These are phyloP conservation scores for Pocillopora damicornis DNA, from an alignment of 64 coral and sea anemone genomes.

Conservation along the genomic window DNA sequence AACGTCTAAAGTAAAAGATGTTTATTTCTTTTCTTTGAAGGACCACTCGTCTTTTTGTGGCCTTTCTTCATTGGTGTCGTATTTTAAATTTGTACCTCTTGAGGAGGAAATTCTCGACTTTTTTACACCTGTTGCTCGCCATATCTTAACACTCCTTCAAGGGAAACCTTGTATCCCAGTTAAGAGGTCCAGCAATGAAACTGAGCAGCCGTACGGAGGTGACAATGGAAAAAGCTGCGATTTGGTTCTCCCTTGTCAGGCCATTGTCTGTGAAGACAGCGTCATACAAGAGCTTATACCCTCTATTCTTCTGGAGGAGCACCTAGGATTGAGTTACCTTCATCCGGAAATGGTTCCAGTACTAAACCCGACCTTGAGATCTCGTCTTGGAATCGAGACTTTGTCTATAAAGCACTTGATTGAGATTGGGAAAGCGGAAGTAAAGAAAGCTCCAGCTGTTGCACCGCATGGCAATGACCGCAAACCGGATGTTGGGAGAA, in stretches of 20 bases:
- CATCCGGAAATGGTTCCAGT: conserved; percentile 47
- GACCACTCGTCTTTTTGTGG: conserved; percentile 64
- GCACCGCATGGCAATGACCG: background rate
- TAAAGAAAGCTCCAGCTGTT: conserved; percentile 24
- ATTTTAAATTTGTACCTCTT: conserved; percentile 82
- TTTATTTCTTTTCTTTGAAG: conserved; percentile 21
- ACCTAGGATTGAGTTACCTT: conserved; percentile 65
- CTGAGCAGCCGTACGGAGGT: background rate
- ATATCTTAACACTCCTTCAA: conserved; percentile 65
- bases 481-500: conserved; percentile 2
- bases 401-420: conserved; percentile 76
- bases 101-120: conserved; percentile 93
- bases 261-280: conserved; percentile 64
- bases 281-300: conserved; percentile 37
- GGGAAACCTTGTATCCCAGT: conserved; percentile 77
- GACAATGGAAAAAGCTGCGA: conserved; percentile 1
- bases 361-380: conserved; percentile 65
- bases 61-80: conserved; percentile 51
- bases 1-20: background rate
- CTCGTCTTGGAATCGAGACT: conserved; percentile 71
- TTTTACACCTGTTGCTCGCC: conserved; percentile 75
- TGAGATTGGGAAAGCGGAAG: conserved; percentile 65
- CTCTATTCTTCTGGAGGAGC: conserved; percentile 42
- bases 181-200: background rate
- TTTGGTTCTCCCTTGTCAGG: conserved; percentile 74